Conservation (phyloP, 64 coral and sea anemone genomes). For the Stylophora pistillata region DNA sequence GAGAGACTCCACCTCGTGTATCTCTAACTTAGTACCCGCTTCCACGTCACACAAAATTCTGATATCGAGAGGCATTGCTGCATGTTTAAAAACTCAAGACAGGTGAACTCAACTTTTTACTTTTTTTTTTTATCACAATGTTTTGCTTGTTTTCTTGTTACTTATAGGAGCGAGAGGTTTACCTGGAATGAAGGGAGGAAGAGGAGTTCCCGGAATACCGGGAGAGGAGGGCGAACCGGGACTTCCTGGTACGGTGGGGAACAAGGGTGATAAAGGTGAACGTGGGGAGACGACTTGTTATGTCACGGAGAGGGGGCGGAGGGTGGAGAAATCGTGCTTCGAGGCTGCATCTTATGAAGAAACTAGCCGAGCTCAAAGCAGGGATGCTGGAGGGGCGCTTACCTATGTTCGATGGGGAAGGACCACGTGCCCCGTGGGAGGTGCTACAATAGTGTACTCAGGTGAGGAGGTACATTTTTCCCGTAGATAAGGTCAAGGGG, state of each 20-base stretch:
- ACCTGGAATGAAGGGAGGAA: slow-evolving; percentile 60
- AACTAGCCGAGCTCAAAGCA: background rate
- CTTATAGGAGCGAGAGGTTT: slow-evolving; percentile 52
- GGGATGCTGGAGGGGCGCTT: slow-evolving; percentile 20
- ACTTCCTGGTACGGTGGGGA: slow-evolving; percentile 33
- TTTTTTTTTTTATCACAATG: background rate
- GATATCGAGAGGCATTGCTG: too few relatives aligned
- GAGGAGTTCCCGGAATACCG: slow-evolving; percentile 54
- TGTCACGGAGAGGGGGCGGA: slow-evolving; percentile 63
- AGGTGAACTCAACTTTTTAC: background rate
- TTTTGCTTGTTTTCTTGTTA: background rate
- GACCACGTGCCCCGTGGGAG: slow-evolving; percentile 73
- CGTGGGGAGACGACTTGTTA: slow-evolving; percentile 58
- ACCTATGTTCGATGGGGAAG: slow-evolving; percentile 82
- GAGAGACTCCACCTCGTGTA: too few relatives aligned
- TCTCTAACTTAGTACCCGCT: too few relatives aligned
- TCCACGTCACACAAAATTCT: too few relatives aligned
- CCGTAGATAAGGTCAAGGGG: background rate
- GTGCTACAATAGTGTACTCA: slow-evolving; percentile 65
- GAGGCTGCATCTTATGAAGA: slow-evolving; percentile 55
- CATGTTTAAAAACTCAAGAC: background rate
- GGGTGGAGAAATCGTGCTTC: slow-evolving; percentile 57
- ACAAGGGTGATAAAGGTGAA: slow-evolving; percentile 58
- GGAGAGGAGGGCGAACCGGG: slow-evolving; percentile 74
- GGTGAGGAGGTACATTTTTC: slow-evolving; percentile 24